These are phyloP conservation scores for Nemotelus pantherinus DNA, from an alignment of 2,888 invertebrate genomes.

Conservation along the genomic window DNA sequence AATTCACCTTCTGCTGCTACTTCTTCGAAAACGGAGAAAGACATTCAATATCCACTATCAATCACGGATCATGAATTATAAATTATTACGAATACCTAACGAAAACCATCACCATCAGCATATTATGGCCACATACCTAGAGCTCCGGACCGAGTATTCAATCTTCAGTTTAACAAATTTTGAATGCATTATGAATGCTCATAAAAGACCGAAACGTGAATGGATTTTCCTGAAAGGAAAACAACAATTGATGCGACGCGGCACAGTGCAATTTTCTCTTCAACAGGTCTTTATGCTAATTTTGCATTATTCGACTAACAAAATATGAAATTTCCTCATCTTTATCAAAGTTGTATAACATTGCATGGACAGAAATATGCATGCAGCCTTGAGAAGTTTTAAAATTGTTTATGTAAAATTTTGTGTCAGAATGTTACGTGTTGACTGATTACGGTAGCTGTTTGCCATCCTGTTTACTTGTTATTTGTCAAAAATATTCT, in stretches of 20 bases:
- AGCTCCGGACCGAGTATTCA: no score
- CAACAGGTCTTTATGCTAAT: background rate
- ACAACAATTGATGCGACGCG: background rate
- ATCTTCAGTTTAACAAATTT: background rate
- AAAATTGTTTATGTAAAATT: no score
- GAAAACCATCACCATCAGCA: no score
- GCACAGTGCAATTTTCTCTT: background rate
- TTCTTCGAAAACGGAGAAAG: no score
- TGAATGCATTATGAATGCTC: background rate
- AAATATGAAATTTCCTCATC: background rate
- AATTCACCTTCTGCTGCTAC: no score
- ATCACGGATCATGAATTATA: no score
- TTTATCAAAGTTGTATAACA: background rate
- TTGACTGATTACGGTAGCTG: background rate
- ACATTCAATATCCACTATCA: no score
- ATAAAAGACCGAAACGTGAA: background rate
- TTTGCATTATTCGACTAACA: background rate
- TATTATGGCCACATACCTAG: no score
- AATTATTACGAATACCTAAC: no score
- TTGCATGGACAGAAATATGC: background rate
- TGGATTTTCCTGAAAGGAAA: background rate
- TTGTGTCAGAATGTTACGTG: background rate
- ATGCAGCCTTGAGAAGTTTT: no score
- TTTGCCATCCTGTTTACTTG: no score
- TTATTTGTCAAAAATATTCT: no score